These are phyloP conservation scores for Oligia fasciuncula DNA, from an alignment of 2,888 invertebrate genomes.

Conservation along the genomic window DNA sequence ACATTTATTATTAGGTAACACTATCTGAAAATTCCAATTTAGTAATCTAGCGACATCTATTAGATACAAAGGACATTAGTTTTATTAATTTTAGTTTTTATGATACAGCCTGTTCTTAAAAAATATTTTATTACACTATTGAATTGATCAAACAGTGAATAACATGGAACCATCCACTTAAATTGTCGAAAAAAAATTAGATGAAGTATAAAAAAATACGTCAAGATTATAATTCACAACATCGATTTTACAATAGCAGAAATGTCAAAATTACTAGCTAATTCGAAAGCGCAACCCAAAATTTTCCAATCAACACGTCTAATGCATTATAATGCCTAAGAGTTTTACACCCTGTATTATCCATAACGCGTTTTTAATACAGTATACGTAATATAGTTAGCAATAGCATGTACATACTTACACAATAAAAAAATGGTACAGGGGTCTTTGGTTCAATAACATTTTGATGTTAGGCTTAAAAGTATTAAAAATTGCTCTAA, in stretches of 20 bases:
- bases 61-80: conserved; percentile 37
- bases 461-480: conserved; percentile 7
- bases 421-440: conserved; percentile 35
- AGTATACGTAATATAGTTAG: conserved; percentile 70
- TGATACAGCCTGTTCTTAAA: conserved; percentile 33
- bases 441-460: conserved; percentile 18
- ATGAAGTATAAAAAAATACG: conserved; percentile 22
- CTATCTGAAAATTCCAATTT: conserved; percentile 31
- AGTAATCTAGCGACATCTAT: conserved; percentile 55
- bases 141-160: conserved; percentile 30
- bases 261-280: conserved; percentile 68
- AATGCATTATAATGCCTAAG: conserved; percentile 84
- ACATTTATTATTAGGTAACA: conserved; percentile 12
- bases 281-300: conserved; percentile 68
- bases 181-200: conserved; percentile 8
- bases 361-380: conserved; percentile 85
- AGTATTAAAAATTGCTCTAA: background rate
- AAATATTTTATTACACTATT: conserved; percentile 16
- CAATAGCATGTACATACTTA: conserved; percentile 58
- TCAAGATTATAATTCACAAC: conserved; percentile 63
- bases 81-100: conserved; percentile 35
- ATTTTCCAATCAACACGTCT: conserved; percentile 64
- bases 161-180: conserved; percentile 40
- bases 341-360: conserved; percentile 88
- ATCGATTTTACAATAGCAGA: conserved; percentile 71